Evolutionary conservation across 2,113 vertebrate species (phyloP).

Genomic region (Poeciliopsis retropinna): DNA sequence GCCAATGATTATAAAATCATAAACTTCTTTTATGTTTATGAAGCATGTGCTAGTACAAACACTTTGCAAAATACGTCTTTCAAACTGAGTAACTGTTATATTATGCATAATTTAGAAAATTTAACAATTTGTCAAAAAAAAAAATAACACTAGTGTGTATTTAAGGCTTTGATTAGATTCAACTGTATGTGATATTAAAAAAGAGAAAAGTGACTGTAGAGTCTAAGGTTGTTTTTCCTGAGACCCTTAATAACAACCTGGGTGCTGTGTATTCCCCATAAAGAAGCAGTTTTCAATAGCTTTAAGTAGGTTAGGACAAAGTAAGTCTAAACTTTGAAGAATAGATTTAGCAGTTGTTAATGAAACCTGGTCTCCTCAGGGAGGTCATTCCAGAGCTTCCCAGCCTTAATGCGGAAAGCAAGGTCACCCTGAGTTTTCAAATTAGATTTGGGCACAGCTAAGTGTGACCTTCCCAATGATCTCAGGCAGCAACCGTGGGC

Average conservation of each 20-base stretch:
- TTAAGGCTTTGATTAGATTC: neutral
- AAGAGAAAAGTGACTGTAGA: neutral
- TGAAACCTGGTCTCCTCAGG: conserved; percentile 42
- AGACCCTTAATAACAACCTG: conserved; percentile 8
- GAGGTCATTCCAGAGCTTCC: conserved; percentile 47
- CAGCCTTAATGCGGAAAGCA: conserved; percentile 44
- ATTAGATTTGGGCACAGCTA: conserved; percentile 59
- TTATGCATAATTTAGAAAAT: neutral
- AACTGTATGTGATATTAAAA: neutral
- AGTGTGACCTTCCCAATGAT: conserved; percentile 54
- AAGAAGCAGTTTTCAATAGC: conserved; percentile 1
- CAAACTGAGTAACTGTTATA: neutral
- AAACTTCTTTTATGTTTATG: neutral
- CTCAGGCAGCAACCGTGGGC: conserved; percentile 43
- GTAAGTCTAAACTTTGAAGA: conserved; percentile 31
- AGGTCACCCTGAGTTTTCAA: conserved; percentile 56
- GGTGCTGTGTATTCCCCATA: conserved; percentile 2
- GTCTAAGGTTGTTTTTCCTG: neutral
- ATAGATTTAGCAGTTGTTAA: conserved; percentile 44
- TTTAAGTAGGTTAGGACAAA: conserved; percentile 34
- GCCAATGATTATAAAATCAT: neutral
- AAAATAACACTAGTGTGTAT: neutral
- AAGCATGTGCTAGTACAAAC: neutral
- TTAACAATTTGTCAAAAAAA: no score
- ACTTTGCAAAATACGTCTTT: neutral